phyloP scores from a whole-genome alignment of 1,140 invertebrate genomes.

The Bombus soroeensis region DNA sequence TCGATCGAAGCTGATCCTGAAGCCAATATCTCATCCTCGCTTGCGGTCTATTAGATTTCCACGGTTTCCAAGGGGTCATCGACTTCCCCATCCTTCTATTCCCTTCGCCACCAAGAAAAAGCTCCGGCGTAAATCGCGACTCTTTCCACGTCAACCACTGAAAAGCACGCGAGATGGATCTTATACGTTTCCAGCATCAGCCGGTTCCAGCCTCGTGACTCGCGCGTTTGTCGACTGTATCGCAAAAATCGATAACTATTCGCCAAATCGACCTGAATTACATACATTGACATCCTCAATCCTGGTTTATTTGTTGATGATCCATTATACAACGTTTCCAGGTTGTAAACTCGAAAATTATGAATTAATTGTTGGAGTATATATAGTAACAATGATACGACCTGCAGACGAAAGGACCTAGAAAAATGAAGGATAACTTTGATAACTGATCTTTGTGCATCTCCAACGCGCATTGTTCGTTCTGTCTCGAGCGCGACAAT shows the following conservation, averaged over 20 bases:
- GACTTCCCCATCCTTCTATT: slow-evolving; percentile 20
- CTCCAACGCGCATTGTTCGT: too few species aligned
- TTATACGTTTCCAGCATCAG: slow-evolving; percentile 60
- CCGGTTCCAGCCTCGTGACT: slow-evolving; percentile 16
- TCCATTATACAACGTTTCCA: neutral
- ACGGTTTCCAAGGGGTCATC: slow-evolving; percentile 70
- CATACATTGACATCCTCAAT: neutral
- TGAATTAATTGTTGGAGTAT: neutral
- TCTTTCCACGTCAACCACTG: slow-evolving; percentile 70
- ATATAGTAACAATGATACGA: too few species aligned
- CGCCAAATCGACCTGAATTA: slow-evolving; percentile 29
- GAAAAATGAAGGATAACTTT: too few species aligned
- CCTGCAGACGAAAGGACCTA: too few species aligned
- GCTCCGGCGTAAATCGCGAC: slow-evolving; percentile 64
- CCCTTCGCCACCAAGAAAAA: slow-evolving; percentile 48
- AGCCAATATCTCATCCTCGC: slow-evolving; percentile 76
- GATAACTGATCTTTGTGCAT: too few species aligned
- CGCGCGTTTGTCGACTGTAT: slow-evolving; percentile 27
- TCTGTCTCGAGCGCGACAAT: too few species aligned
- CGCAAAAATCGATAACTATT: slow-evolving; percentile 60
- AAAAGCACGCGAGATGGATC: slow-evolving; percentile 67
- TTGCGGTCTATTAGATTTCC: slow-evolving; percentile 79
- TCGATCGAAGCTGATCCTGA: slow-evolving; percentile 68
- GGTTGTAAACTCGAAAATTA: neutral
- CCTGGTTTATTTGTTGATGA: neutral